phyloP scores from a whole-genome alignment of 1,140 invertebrate genomes.

The Stegodyphus mimosarum region DNA sequence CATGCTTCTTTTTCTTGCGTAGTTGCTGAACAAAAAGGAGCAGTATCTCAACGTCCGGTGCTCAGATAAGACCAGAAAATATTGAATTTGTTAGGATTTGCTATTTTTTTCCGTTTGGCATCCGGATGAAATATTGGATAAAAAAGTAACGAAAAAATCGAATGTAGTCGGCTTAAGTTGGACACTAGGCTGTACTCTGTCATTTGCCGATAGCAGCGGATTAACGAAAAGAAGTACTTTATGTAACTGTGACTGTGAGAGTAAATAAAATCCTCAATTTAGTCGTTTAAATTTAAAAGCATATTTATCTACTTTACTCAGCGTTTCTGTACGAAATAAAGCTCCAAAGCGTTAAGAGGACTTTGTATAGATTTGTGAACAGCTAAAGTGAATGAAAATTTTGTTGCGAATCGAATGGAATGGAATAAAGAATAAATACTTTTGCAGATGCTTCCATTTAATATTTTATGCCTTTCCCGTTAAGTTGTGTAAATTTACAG shows the following conservation, averaged over 20 bases:
- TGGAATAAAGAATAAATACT: too few relatives aligned
- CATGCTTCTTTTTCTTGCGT: neutral
- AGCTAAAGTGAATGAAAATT: too few relatives aligned
- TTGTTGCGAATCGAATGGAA: too few relatives aligned
- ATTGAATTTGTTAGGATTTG: neutral
- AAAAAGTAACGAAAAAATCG: neutral
- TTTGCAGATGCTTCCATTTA: too few relatives aligned
- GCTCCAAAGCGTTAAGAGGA: too few relatives aligned
- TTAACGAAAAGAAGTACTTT: slow-evolving; percentile 21
- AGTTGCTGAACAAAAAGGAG: neutral
- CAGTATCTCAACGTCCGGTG: slow-evolving; percentile 5
- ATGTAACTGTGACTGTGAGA: neutral
- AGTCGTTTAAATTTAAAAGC: slow-evolving; percentile 32
- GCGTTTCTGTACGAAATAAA: neutral
- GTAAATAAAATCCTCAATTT: slow-evolving; percentile 24
- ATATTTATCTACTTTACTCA: slow-evolving; percentile 31
- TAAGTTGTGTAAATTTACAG: too few relatives aligned
- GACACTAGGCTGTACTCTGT: slow-evolving; percentile 7
- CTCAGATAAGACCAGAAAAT: slow-evolving; percentile 28
- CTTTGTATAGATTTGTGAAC: too few relatives aligned
- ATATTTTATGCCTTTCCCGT: too few relatives aligned
- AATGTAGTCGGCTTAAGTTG: neutral
- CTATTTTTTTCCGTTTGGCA: neutral
- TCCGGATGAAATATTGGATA: slow-evolving; percentile 10
- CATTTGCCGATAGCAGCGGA: slow-evolving; percentile 10